Percentiles rank a stretch among this genome's conserved stretches.
These are phyloP conservation scores for Leptinotarsa juncta DNA, from an alignment of 2,888 invertebrate species.

Conservation along the genomic window DNA sequence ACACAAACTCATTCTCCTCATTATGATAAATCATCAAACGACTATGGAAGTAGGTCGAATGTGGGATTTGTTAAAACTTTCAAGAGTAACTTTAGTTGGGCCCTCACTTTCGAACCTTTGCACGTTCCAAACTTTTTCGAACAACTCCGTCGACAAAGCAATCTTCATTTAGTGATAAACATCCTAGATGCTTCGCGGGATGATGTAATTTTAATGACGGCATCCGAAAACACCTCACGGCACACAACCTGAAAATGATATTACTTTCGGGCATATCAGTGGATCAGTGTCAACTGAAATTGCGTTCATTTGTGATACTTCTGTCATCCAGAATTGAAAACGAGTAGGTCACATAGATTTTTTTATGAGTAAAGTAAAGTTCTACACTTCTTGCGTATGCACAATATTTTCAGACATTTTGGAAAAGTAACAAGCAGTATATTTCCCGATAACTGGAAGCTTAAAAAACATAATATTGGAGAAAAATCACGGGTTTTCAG, in stretches of 20 bases:
- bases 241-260: not conserved
- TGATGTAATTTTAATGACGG: not conserved
- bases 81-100: not conserved
- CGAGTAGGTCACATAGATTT: not conserved
- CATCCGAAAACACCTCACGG: not conserved
- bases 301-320: not conserved
- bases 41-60: conserved; percentile 5
- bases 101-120: conserved; percentile 1
- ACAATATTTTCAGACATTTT: too few species aligned
- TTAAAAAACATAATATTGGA: too few species aligned
- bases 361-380: too few species aligned
- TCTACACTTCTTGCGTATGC: too few species aligned
- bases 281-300: not conserved
- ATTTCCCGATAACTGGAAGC: too few species aligned
- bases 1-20: not conserved
- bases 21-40: not conserved
- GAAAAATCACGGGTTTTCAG: too few species aligned
- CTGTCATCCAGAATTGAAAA: not conserved
- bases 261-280: not conserved
- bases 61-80: not conserved
- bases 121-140: conserved; percentile 1
- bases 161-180: conserved; percentile 12
- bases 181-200: not conserved
- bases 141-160: conserved; percentile 7
- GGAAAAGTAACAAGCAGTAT: too few species aligned